Conservation (phyloP, 2,888 invertebrate species). For the Alloplasta piceator region DNA sequence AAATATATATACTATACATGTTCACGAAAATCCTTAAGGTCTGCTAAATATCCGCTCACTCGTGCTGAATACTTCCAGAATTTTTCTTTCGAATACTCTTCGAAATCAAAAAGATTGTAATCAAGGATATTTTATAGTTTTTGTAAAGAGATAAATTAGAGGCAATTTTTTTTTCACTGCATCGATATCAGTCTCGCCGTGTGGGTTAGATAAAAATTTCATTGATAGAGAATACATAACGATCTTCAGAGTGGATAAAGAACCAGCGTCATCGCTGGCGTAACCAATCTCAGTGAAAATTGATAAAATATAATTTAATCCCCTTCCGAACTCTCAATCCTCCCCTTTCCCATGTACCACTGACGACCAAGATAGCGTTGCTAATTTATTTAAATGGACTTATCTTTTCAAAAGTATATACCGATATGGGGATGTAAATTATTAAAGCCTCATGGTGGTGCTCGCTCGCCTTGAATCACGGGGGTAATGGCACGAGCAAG, state of each 20-base stretch:
- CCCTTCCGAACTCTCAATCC: slow-evolving; percentile 60
- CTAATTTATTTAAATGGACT: slow-evolving; percentile 84
- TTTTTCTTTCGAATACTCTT: neutral
- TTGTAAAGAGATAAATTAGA: neutral
- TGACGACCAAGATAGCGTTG: slow-evolving; percentile 79
- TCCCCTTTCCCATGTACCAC: slow-evolving; percentile 58
- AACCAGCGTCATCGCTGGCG: slow-evolving; percentile 68
- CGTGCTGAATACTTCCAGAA: slow-evolving; percentile 24
- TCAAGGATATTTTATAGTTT: neutral
- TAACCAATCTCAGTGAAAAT: slow-evolving; percentile 82
- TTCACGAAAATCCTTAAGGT: slow-evolving; percentile 31
- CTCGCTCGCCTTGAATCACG: slow-evolving; percentile 76
- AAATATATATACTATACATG: slow-evolving; percentile 9
- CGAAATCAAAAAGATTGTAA: neutral
- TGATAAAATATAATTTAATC: slow-evolving; percentile 83
- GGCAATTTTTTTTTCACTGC: slow-evolving; percentile 6
- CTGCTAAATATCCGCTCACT: slow-evolving; percentile 16
- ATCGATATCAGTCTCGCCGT: slow-evolving; percentile 12
- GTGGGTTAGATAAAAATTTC: neutral
- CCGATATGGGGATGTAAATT: slow-evolving; percentile 83
- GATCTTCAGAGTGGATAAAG: slow-evolving; percentile 8
- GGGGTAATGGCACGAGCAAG: slow-evolving; percentile 82
- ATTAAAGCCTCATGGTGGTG: slow-evolving; percentile 68
- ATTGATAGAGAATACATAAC: slow-evolving; percentile 4
- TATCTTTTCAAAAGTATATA: slow-evolving; percentile 80